Evolutionary conservation across 2,113 vertebrate species (phyloP).

Genomic region (Boulengeromyrus knoepffleri): DNA sequence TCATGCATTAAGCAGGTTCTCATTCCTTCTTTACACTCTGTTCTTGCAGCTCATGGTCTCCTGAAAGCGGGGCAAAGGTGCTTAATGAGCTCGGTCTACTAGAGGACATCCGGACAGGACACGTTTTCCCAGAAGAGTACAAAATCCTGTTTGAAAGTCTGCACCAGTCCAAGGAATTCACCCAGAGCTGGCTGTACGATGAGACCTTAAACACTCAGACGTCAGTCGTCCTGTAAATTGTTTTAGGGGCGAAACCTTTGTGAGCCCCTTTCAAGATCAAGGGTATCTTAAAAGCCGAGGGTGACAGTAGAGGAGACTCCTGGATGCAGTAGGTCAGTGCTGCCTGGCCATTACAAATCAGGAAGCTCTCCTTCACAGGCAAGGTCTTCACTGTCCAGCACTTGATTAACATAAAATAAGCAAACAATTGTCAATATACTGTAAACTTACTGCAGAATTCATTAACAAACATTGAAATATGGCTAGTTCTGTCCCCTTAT

Average conservation of each 20-base stretch:
- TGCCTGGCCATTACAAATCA: neutral
- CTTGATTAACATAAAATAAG: neutral
- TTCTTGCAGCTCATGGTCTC: slow-evolving; percentile 71
- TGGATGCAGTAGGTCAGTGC: neutral
- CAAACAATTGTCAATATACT: neutral
- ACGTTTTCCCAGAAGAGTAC: slow-evolving; percentile 72
- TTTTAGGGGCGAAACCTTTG: neutral
- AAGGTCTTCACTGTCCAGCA: neutral
- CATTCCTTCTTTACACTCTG: slow-evolving; percentile 14
- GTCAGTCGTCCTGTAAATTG: slow-evolving; percentile 13
- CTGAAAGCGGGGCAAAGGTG: slow-evolving; percentile 52
- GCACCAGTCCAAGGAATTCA: slow-evolving; percentile 63
- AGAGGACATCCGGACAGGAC: slow-evolving; percentile 47
- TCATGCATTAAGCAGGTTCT: neutral
- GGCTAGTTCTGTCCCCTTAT: neutral
- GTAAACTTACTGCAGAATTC: neutral
- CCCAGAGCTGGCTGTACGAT: slow-evolving; percentile 71
- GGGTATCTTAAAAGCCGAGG: neutral
- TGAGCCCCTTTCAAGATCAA: neutral
- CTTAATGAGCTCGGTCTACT: slow-evolving; percentile 55
- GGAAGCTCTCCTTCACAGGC: neutral
- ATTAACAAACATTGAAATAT: neutral
- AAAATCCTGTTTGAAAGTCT: slow-evolving; percentile 73
- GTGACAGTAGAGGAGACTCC: neutral
- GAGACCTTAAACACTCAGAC: slow-evolving; percentile 51